Evolutionary conservation across 2,113 vertebrate genomes (phyloP).

Genomic region (Smithornis capensis): DNA sequence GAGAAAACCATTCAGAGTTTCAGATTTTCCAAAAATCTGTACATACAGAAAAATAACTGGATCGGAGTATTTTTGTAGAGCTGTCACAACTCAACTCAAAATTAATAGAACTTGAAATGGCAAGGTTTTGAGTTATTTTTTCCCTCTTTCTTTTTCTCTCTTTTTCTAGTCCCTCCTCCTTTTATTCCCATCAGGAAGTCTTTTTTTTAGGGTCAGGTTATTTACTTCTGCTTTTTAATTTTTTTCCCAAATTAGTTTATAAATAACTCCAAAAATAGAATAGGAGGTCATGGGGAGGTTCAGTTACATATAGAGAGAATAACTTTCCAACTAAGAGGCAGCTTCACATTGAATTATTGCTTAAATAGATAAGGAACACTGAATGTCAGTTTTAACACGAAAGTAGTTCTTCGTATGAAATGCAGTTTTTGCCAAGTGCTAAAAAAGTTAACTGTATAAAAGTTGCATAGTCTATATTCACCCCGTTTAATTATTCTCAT

Average conservation of each 20-base stretch:
- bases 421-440: neutral
- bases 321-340: neutral
- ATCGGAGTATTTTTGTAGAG: neutral
- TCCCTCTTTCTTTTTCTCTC: neutral
- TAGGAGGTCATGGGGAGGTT: neutral
- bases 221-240: neutral
- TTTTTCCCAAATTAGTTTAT: neutral
- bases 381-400: neutral
- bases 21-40: constrained; percentile 11
- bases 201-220: neutral
- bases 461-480: constrained; percentile 53
- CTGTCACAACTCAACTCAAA: neutral
- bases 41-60: neutral
- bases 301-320: neutral
- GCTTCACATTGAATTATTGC: constrained; percentile 2
- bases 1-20: neutral
- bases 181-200: neutral
- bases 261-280: neutral
- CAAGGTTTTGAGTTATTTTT: neutral
- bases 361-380: constrained; percentile 19
- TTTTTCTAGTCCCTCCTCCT: neutral
- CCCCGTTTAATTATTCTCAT: neutral
- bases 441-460: constrained; percentile 19
- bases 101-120: neutral
- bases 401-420: neutral